Evolutionary conservation across 2,797 vertebrate species (phyloP).

Genomic region (Acipenser transmontanus): DNA sequence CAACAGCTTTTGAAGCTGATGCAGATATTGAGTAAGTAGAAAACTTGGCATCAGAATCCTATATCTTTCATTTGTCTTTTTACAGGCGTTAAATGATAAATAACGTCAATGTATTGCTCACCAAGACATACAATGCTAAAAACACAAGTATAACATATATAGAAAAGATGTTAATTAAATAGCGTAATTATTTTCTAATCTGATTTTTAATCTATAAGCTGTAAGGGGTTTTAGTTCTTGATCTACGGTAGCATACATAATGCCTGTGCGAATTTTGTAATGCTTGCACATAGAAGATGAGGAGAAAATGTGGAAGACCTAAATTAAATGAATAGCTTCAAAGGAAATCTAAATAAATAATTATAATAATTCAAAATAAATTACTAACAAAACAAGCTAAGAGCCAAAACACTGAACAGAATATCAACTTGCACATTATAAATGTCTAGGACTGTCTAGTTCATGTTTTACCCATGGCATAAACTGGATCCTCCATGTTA

Average conservation of each 20-base stretch:
- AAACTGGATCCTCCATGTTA: too few relatives aligned
- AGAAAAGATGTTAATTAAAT: conserved; percentile 4
- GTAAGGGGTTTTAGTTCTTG: too few relatives aligned
- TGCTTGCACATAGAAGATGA: not conserved
- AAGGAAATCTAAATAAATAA: not conserved
- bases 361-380: too few relatives aligned
- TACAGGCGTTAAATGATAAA: conserved; percentile 9
- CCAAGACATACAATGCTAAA: not conserved
- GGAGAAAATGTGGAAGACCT: not conserved
- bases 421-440: too few relatives aligned
- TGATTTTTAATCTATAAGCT: not conserved
- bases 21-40: not conserved
- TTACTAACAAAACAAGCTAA: too few relatives aligned
- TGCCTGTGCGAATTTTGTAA: conserved; percentile 1
- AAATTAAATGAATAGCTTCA: conserved; percentile 1
- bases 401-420: too few relatives aligned
- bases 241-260: not conserved
- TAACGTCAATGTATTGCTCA: conserved; percentile 3
- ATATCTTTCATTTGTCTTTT: conserved; percentile 8
- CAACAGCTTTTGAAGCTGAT: conserved; percentile 4
- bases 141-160: too few relatives aligned
- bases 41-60: not conserved
- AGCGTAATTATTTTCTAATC: conserved; percentile 11
- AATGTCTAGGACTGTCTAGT: too few relatives aligned
- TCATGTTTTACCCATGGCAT: too few relatives aligned